Conservation (phyloP, 2,888 invertebrate species). For the Metalampra italica region DNA sequence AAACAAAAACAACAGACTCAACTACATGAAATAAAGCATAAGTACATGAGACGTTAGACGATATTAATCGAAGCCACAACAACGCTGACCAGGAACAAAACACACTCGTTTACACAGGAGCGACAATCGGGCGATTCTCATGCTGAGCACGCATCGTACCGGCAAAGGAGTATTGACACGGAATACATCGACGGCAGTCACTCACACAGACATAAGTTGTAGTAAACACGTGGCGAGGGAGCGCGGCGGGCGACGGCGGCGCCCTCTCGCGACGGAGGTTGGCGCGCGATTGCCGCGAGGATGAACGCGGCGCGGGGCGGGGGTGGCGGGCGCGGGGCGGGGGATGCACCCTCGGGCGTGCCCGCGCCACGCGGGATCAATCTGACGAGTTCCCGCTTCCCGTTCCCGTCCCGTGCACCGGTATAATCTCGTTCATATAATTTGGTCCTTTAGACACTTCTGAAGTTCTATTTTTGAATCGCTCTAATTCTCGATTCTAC, state of each 20-base stretch:
- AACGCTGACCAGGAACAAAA: conserved; percentile 61
- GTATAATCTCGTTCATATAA: neutral
- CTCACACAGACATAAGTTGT: conserved; percentile 53
- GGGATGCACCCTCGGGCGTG: conserved; percentile 59
- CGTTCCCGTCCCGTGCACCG: neutral
- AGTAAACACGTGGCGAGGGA: conserved; percentile 41
- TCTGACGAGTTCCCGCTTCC: conserved; percentile 17
- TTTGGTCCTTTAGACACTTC: too few species aligned
- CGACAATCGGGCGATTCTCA: conserved; percentile 53
- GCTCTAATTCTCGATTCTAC: too few species aligned
- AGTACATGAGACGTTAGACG: neutral
- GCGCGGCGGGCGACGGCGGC: conserved; percentile 44
- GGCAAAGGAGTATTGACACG: conserved; percentile 58
- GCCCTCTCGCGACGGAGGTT: conserved; percentile 72
- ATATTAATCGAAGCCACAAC: conserved; percentile 57
- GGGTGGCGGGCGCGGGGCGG: conserved; percentile 40
- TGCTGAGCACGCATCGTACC: conserved; percentile 63
- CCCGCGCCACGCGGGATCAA: conserved; percentile 31
- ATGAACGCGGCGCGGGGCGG: conserved; percentile 31
- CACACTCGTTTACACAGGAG: conserved; percentile 60
- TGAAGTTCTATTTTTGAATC: too few species aligned
- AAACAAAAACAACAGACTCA: too few species aligned
- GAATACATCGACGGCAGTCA: conserved; percentile 58
- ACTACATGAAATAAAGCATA: too few species aligned
- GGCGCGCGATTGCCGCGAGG: conserved; percentile 67